Evolutionary conservation across 2,888 invertebrate species (phyloP).

Genomic region (Metalampra italica): DNA sequence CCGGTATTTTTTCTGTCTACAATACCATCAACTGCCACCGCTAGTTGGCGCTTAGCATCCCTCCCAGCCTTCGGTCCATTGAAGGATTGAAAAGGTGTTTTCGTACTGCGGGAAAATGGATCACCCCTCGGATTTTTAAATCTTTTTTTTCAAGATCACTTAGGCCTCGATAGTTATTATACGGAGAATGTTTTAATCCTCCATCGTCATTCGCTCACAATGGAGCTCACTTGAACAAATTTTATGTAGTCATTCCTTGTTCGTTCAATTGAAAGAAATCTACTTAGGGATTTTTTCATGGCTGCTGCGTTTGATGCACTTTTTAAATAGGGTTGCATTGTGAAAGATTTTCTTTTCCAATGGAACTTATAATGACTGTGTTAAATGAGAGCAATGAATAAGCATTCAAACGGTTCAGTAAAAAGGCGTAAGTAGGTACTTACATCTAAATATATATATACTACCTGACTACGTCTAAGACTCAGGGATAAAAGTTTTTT

Average conservation of each 20-base stretch:
- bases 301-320: slow-evolving; percentile 31
- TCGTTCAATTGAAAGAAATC: slow-evolving; percentile 45
- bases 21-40: slow-evolving; percentile 76
- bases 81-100: slow-evolving; percentile 78
- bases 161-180: slow-evolving; percentile 77
- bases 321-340: slow-evolving; percentile 27
- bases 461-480: no score
- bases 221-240: slow-evolving; percentile 50
- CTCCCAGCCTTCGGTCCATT: slow-evolving; percentile 64
- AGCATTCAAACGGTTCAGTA: neutral
- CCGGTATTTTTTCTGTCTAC: slow-evolving; percentile 74
- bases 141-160: slow-evolving; percentile 64
- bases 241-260: slow-evolving; percentile 67
- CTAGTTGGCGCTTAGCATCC: slow-evolving; percentile 65
- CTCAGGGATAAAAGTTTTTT: no score
- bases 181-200: slow-evolving; percentile 70
- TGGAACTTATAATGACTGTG: neutral
- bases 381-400: neutral
- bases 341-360: neutral
- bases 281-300: slow-evolving; percentile 23
- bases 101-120: slow-evolving; percentile 71
- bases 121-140: slow-evolving; percentile 69
- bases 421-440: no score
- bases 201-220: slow-evolving; percentile 72
- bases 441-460: no score